Percentiles rank a stretch among this genome's conserved stretches.
These are phyloP conservation scores for Oncorhynchus gorbuscha DNA, from an alignment of 2,113 vertebrate species.

Conservation along the genomic window DNA sequence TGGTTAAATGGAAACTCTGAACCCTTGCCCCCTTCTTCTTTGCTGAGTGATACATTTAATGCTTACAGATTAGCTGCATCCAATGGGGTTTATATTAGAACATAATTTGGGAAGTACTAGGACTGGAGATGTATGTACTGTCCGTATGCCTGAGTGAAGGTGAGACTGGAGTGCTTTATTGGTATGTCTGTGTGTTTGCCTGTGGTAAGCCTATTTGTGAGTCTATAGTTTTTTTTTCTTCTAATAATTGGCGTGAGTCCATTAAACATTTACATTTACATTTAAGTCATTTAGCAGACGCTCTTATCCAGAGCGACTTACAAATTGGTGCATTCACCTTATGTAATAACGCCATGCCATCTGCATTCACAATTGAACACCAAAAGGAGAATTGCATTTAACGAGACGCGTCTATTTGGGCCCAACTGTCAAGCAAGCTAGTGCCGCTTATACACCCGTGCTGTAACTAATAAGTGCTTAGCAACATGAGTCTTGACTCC, in stretches of 20 bases:
- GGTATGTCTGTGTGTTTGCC: background rate
- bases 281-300: too few relatives aligned
- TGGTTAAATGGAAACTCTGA: constrained; percentile 40
- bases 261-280: too few relatives aligned
- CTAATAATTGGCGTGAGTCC: too few relatives aligned
- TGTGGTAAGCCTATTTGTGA: background rate
- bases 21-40: background rate
- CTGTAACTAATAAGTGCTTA: too few relatives aligned
- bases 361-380: background rate
- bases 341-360: background rate
- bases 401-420: too few relatives aligned
- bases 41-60: constrained; percentile 17
- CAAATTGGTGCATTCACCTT: too few relatives aligned
- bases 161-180: background rate
- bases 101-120: background rate
- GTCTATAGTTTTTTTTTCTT: background rate
- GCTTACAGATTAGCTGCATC: constrained; percentile 11
- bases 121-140: background rate
- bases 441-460: too few relatives aligned
- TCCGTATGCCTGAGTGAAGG: constrained; percentile 2
- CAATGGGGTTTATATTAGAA: constrained; percentile 2
- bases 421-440: too few relatives aligned
- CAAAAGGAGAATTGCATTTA: background rate
- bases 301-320: too few relatives aligned
- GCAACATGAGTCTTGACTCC: too few relatives aligned